Evolutionary conservation across 2,797 vertebrate species (phyloP).

Genomic region (Coilia nasus): DNA sequence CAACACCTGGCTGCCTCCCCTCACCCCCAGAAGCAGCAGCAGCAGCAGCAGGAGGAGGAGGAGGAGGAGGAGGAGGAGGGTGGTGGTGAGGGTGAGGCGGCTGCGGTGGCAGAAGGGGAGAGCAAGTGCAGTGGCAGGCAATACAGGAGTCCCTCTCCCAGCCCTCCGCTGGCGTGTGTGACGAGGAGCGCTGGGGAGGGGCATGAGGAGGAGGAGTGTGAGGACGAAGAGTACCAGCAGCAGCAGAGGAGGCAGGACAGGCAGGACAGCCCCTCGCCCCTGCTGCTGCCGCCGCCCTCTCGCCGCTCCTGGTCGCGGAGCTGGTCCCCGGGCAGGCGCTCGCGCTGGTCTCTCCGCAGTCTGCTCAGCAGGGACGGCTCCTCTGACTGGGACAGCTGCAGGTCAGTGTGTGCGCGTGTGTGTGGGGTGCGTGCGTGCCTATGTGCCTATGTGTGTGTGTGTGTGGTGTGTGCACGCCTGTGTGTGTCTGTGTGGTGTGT

Average conservation of each 20-base stretch:
- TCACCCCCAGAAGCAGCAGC: background rate
- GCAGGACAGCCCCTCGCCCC: slow-evolving; percentile 48
- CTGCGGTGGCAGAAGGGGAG: background rate
- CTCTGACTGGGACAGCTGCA: slow-evolving; percentile 76
- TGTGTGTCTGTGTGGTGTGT: background rate
- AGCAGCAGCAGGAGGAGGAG: slow-evolving; percentile 34
- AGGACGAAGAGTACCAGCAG: background rate
- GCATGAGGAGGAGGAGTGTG: background rate
- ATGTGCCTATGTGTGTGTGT: background rate
- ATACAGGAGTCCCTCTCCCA: background rate
- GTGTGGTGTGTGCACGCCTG: background rate
- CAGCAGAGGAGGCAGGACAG: background rate
- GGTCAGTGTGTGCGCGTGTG: slow-evolving; percentile 70
- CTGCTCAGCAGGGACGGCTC: slow-evolving; percentile 74
- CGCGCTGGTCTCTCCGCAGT: slow-evolving; percentile 75
- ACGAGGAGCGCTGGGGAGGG: background rate
- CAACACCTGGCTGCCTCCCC: background rate
- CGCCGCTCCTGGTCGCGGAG: slow-evolving; percentile 69
- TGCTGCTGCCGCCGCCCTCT: slow-evolving; percentile 65
- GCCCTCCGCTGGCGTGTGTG: background rate
- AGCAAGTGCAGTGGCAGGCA: background rate
- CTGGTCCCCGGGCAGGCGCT: slow-evolving; percentile 73
- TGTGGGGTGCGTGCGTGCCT: background rate
- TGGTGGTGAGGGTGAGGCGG: slow-evolving; percentile 1
- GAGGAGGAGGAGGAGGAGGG: slow-evolving; percentile 42